Evolutionary conservation across 2,888 invertebrate species (phyloP), one percentile per base, ranked within the genome.

Genomic region (Mayetiola destructor): DNA sequence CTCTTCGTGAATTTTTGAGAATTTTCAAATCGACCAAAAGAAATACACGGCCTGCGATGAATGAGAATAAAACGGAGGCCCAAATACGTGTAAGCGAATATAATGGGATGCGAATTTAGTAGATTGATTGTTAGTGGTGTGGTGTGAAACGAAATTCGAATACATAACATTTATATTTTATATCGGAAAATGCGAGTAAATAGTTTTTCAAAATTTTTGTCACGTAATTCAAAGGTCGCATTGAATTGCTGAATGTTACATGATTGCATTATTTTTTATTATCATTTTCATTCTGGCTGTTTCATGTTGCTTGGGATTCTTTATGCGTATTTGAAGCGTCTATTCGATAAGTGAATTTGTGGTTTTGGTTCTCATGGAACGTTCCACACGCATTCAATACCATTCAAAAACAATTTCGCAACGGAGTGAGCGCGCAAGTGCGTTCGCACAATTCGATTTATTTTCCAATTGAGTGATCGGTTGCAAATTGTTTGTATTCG

Each of bases 171-270:
- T n/a, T n/a, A n/a, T n/a, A n/a, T n/a, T n/a, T n/a, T n/a, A n/a
- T n/a, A n/a, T n/a, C n/a, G n/a, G n/a, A n/a, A n/a, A n/a, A n/a
- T 48, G 48, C 27, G 53, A 30, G 20, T 32, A n/a, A n/a, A n/a
- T n/a, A 53, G 53, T 32, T 48, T 36, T 55, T 36, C 30, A 30
- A 56, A 39, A 56, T 29, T 56, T 56, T 30, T 27, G 56, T 56
- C 56, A 56, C 56, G 56, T 56, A 27, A 27, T 29, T 18, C 56
- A 35, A 56, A 56, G 56, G 56, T 56, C 56, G 56, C 56, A 29
- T 56, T 39, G 30, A 56, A 56, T 56, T 56, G 56, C 40, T 56
- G 40, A 56, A 39, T 56, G 29, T 56, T 35, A 40, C 39, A 56
- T 30, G 27, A 36, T 37, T 39, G 27, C 56, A 39, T 39, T 56